These are phyloP conservation scores for Temnopleurus reevesii DNA, from an alignment of 53 echinoderm and acorn worm species.

Conservation along the genomic window DNA sequence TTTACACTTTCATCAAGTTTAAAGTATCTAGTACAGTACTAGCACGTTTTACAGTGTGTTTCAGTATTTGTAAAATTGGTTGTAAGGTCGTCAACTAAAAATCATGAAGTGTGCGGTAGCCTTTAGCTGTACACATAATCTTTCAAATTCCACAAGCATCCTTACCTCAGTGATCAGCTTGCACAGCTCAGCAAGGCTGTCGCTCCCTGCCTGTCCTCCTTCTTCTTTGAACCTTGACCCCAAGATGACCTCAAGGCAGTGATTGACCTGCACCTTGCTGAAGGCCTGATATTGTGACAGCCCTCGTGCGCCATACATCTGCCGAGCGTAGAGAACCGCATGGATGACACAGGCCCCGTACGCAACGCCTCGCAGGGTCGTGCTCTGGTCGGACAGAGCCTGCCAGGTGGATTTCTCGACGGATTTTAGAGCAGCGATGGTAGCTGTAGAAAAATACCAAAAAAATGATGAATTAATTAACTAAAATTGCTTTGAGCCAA, in stretches of 20 bases:
- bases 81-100: no score
- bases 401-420: slow-evolving; percentile 61
- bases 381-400: slow-evolving; percentile 65
- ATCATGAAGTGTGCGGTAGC: no score
- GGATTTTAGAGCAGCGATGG: slow-evolving; percentile 70
- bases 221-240: slow-evolving; percentile 73
- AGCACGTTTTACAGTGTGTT: no score
- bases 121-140: no score
- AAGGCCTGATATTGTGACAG: slow-evolving; percentile 83
- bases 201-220: slow-evolving; percentile 58
- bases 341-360: slow-evolving; percentile 83
- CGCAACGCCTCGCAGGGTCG: slow-evolving; percentile 60
- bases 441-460: slow-evolving; percentile 74
- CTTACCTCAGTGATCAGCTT: slow-evolving; percentile 73
- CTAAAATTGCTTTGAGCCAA: no score
- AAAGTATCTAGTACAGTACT: no score
- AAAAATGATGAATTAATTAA: no score
- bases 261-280: slow-evolving; percentile 73
- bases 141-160: no score
- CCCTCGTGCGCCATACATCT: slow-evolving; percentile 85
- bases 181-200: slow-evolving; percentile 62
- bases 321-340: slow-evolving; percentile 77
- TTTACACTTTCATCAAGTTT: no score
- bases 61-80: no score
- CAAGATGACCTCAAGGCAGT: slow-evolving; percentile 79